phyloP scores from a whole-genome alignment of 2,888 invertebrate genomes.

The Hydropsyche betteni region DNA sequence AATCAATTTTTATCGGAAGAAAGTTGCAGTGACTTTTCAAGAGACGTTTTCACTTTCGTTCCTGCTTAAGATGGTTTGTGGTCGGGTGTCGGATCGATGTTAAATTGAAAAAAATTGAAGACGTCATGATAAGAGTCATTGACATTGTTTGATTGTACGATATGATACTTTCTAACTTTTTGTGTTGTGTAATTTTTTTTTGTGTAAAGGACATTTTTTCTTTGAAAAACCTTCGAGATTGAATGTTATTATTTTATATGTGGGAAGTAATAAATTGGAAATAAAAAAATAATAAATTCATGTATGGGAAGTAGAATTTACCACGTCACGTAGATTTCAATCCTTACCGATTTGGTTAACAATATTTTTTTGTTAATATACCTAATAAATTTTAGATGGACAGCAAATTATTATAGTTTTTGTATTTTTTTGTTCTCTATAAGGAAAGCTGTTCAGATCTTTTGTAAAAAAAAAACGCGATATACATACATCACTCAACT shows the following conservation, averaged over 20 bases:
- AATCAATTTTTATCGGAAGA: constrained; percentile 19
- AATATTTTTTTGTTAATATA: background rate
- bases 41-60: constrained; percentile 24
- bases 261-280: constrained; percentile 7
- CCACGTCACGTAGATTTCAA: background rate
- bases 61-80: constrained; percentile 14
- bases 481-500: too few relatives aligned
- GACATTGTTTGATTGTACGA: too few relatives aligned
- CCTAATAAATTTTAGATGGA: background rate
- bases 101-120: too few relatives aligned
- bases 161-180: too few relatives aligned
- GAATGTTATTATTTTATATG: background rate
- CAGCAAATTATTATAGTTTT: background rate
- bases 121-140: too few relatives aligned
- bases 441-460: too few relatives aligned
- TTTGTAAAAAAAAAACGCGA: too few relatives aligned
- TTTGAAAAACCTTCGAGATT: background rate
- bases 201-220: too few relatives aligned
- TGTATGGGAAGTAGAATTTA: constrained; percentile 1
- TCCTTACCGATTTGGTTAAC: background rate
- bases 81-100: too few relatives aligned
- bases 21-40: constrained; percentile 28
- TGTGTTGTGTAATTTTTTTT: too few relatives aligned
- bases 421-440: too few relatives aligned
- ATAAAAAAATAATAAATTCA: constrained; percentile 3